Percentiles rank a stretch among this genome's conserved stretches.
phyloP scores from a whole-genome alignment of 2,888 invertebrate genomes.

The Diarsia mendica region DNA sequence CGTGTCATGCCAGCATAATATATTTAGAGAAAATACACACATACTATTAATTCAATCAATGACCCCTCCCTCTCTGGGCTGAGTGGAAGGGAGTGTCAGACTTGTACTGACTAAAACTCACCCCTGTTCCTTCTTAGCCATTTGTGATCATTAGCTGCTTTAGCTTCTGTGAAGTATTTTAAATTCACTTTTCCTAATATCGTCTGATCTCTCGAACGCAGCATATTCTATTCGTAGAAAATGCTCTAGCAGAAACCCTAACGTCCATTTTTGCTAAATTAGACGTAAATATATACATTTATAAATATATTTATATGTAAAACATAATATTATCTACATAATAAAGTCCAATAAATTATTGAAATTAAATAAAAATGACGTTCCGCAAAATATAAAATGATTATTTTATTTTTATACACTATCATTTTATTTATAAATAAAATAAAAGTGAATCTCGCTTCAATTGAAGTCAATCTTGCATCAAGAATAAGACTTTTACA shows the following conservation, averaged over 20 bases:
- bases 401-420: slow-evolving; percentile 1
- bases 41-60: neutral
- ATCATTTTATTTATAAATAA: slow-evolving; percentile 2
- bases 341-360: slow-evolving; percentile 50
- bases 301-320: slow-evolving; percentile 63
- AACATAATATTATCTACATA: slow-evolving; percentile 53
- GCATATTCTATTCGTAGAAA: slow-evolving; percentile 46
- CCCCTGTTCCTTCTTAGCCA: too few relatives aligned
- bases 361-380: slow-evolving; percentile 31
- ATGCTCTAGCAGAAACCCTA: slow-evolving; percentile 69
- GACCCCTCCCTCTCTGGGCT: too few relatives aligned
- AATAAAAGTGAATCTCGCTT: slow-evolving; percentile 31
- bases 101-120: too few relatives aligned
- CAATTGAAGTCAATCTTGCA: slow-evolving; percentile 47
- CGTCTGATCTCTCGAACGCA: slow-evolving; percentile 32
- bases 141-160: neutral
- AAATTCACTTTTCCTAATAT: slow-evolving; percentile 20
- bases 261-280: slow-evolving; percentile 76
- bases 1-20: neutral
- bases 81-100: too few relatives aligned
- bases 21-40: neutral
- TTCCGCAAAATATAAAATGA: slow-evolving; percentile 1
- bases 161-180: slow-evolving; percentile 8
- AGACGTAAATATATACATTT: slow-evolving; percentile 64
- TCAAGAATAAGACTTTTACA: slow-evolving; percentile 36